Base-by-base conservation (phyloP, 2,888 invertebrate species). In the Lycocerus yunnanus region DNA sequence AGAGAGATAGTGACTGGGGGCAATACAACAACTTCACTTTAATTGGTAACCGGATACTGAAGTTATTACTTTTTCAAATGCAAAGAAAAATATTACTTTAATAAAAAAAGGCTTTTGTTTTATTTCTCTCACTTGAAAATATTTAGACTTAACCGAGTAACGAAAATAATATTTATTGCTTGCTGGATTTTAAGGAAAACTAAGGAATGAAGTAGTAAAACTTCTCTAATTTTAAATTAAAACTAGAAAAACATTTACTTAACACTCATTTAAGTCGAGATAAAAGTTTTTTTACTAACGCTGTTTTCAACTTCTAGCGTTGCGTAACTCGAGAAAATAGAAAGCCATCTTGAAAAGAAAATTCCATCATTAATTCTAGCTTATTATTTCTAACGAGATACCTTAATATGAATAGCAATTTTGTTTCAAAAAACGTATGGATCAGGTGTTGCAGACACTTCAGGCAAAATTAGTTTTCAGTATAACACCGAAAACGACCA, bases 381-480 rank as follows among this genome's bases (percentile, higher is more conserved):
- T 60, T 16, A 16, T 16, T 15, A 15, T 60, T 60, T 60, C 15
- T 60, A 15, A 60, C 16, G 60, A 60, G 15, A 9, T 60, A 60
- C 60, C 60, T 15, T 60, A 60, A 60, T 60, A 60, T 43, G 43
- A 43, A 43, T 43, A 43, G 43, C 43, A 43, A 43, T 43, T 43
- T 43, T 8, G 43, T 63, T 21, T 63, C n/a, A 11, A 63, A 63
- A 63, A 63, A 20, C n/a, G 15, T 63, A 63, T 14, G 61, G 18
- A 63, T 63, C 61, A 63, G 61, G 61, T 63, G 61, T 18, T 63
- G n/a, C 15, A 15, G 18, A 63, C 72, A 72, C 69, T 72, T 72
- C 68, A 13, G 72, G 61, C 18, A 58, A 72, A 72, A 72, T 72
- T 72, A 68, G 69, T 72, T 72, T 67, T 67, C 72, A 67, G 60